A percentile compares a stretch with the other conserved stretches of the same genome.
Evolutionary conservation across 2,888 invertebrate genomes (phyloP).

Genomic region (Calameuta pallipes): DNA sequence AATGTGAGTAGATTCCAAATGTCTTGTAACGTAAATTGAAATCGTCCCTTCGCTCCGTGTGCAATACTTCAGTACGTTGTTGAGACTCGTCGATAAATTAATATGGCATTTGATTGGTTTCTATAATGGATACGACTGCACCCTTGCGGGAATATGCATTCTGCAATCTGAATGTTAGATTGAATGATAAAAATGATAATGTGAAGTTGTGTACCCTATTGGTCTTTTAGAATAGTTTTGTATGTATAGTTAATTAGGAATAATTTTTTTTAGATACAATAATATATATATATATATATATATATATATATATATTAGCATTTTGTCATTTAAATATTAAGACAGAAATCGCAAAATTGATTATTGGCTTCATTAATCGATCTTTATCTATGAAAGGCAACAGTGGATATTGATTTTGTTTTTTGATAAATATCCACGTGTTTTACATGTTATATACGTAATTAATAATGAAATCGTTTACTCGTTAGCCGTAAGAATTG

Average conservation of each 20-base stretch:
- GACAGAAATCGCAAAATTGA: neutral
- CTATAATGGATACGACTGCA: neutral
- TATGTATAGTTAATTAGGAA: neutral
- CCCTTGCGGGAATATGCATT: neutral
- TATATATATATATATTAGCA: too few species aligned
- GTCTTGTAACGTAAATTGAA: conserved; percentile 38
- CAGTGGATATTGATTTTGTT: neutral
- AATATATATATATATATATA: too few species aligned
- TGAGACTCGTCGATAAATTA: neutral
- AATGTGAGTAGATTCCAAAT: conserved; percentile 77
- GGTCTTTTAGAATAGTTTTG: neutral
- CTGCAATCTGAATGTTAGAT: neutral
- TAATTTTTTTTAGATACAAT: neutral
- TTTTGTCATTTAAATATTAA: neutral
- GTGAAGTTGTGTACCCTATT: neutral
- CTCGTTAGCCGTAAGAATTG: too few species aligned
- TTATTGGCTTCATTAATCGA: neutral
- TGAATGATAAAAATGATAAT: neutral
- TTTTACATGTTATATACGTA: neutral
- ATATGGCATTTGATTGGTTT: neutral
- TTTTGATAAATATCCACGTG: neutral
- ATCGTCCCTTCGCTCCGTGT: neutral
- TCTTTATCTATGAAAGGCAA: neutral
- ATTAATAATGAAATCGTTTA: too few species aligned
- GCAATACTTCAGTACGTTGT: neutral